These are phyloP conservation scores for Sarcophaga subvicina DNA, from an alignment of 2,888 invertebrate genomes.

Conservation along the genomic window DNA sequence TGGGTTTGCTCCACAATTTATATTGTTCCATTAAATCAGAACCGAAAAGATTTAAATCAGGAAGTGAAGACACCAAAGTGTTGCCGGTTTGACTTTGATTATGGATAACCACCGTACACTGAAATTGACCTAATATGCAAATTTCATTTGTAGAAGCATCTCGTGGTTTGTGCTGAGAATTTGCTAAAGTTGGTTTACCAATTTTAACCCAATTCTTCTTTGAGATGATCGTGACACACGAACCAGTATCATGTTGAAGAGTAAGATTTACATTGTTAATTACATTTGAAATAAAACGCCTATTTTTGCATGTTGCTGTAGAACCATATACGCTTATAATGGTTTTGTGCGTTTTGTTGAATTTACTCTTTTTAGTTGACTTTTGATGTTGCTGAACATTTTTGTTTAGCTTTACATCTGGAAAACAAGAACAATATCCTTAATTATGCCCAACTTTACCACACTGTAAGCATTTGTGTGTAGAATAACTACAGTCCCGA, in stretches of 20 bases:
- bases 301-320: conserved; percentile 8
- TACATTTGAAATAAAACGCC: not conserved
- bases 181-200: no score
- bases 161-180: no score
- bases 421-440: conserved; percentile 6
- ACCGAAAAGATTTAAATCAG: no score
- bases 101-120: not conserved
- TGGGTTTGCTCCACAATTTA: no score
- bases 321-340: not conserved
- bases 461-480: conserved; percentile 18
- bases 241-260: conserved; percentile 34
- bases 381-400: conserved; percentile 2
- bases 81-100: not conserved
- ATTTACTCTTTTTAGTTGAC: not conserved
- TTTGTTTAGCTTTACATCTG: no score
- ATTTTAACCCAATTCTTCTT: not conserved
- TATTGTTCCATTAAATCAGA: no score
- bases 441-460: conserved; percentile 11
- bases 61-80: not conserved
- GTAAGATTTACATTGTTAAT: conserved; percentile 5
- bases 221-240: conserved; percentile 31
- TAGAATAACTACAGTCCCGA: not conserved
- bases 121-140: no score
- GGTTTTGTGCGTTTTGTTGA: not conserved
- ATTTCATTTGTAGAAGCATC: no score